Evolutionary conservation across 2,113 vertebrate species (phyloP).

Genomic region (Nerophis ophidion): DNA sequence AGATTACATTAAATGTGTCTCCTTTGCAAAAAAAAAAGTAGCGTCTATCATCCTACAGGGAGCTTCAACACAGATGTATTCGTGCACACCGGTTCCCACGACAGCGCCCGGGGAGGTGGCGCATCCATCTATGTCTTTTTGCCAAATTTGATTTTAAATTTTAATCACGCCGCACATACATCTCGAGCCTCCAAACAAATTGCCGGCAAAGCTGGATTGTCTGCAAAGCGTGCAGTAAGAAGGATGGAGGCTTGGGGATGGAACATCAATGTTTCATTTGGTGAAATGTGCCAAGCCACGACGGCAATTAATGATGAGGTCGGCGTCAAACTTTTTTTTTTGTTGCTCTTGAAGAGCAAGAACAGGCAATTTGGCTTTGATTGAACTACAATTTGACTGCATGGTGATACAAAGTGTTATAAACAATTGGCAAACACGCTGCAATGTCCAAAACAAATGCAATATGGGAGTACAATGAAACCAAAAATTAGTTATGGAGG

Average conservation of each 20-base stretch:
- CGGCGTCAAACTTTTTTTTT: slow-evolving; percentile 53
- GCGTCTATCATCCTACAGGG: slow-evolving; percentile 1
- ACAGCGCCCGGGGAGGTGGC: slow-evolving; percentile 67
- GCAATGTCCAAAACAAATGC: no score
- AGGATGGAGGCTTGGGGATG: slow-evolving; percentile 90
- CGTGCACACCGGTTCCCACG: slow-evolving; percentile 64
- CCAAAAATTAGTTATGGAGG: no score
- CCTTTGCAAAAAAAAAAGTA: no score
- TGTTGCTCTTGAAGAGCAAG: slow-evolving; percentile 1
- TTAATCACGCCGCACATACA: slow-evolving; percentile 93
- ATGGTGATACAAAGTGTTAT: no score
- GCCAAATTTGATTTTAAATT: slow-evolving; percentile 99
- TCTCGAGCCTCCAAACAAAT: slow-evolving; percentile 91
- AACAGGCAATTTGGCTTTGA: background rate
- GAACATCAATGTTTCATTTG: slow-evolving; percentile 99
- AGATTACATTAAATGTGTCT: no score
- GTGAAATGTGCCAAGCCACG: slow-evolving; percentile 78
- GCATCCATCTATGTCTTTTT: slow-evolving; percentile 99
- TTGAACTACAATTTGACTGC: no score
- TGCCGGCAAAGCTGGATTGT: slow-evolving; percentile 97
- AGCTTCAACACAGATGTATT: slow-evolving; percentile 37
- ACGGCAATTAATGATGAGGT: slow-evolving; percentile 65
- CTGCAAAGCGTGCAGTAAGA: slow-evolving; percentile 89
- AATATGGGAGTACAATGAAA: no score
- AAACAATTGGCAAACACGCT: no score